Evolutionary conservation across 2,888 invertebrate species (phyloP), one percentile per base, ranked within the genome.

Genomic region (Archips crataeganus): DNA sequence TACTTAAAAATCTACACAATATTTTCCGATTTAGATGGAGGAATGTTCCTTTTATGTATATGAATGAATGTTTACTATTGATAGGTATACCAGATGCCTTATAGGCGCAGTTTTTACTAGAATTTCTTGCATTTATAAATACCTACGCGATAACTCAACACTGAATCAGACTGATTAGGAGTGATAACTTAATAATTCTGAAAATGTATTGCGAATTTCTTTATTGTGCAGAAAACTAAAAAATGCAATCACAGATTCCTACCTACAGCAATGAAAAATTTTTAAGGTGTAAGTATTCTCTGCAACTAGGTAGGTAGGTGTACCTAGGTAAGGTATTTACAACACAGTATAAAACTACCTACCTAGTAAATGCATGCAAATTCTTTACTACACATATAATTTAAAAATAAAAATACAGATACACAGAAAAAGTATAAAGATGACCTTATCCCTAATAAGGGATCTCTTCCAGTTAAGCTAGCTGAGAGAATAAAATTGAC

Each of bases 141-240:
- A 32, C 57, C 57, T 32, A 57, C 9, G 57, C 57, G 32, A 57
- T 57, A 57, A 32, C 57, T 57, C 2, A 8, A 32, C 10, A 32
- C 57, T 32, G 57, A 57, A 32, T 57, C 32, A 57, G 32, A 32
- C 57, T 57, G 57, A 57, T 57, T 57, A 57, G 32, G 54, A 54
- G 4, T 32, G 57, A 57, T 57, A 57, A 32, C 32, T 32, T 11
- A 11, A 11, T 6, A 57, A 32, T 57, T 57, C 57, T 11, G 32
- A 57, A 32, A 15, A 57, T 10, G 32, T 11, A 57, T 57, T 57
- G 57, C 32, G 23, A 11, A 32, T 57, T 57, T 32, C 9, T 11
- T 57, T 32, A 57, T 57, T 57, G 32, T 32, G 57, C 57, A 57
- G 32, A 11, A 57, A 57, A n/a, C 32, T 15, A 23, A 54, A 23